phyloP scores from a whole-genome alignment of 2,113 vertebrate species.

The Pachypanchax playfairii region DNA sequence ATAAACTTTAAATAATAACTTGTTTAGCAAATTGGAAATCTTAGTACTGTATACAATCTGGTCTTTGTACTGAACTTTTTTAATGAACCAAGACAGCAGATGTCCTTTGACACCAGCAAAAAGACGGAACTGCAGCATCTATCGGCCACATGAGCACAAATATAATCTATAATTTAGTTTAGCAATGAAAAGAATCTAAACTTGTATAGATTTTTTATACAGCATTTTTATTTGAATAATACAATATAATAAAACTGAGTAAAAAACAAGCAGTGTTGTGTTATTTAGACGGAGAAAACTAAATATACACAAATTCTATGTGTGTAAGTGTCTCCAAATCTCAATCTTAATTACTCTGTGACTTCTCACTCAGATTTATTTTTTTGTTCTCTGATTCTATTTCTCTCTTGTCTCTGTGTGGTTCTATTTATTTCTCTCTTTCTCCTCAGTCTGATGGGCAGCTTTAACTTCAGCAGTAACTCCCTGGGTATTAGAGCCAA shows the following conservation, averaged over 20 bases:
- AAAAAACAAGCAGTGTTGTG: not conserved
- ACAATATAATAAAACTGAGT: not conserved
- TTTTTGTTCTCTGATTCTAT: not conserved
- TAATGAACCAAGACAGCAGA: too few species aligned
- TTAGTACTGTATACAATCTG: too few species aligned
- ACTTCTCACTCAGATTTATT: not conserved
- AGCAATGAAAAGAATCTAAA: not conserved
- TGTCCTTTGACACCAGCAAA: not conserved
- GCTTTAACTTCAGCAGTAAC: slow-evolving; percentile 39
- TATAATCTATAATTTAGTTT: not conserved
- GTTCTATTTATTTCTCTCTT: not conserved
- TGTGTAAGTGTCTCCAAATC: not conserved
- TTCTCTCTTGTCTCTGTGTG: not conserved
- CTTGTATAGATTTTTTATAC: not conserved
- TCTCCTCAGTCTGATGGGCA: slow-evolving; percentile 4
- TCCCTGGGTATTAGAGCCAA: slow-evolving; percentile 38
- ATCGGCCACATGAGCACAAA: not conserved
- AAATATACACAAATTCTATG: not conserved
- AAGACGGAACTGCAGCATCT: not conserved
- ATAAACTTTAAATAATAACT: too few species aligned
- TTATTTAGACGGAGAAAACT: not conserved
- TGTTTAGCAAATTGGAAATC: too few species aligned
- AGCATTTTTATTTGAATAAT: not conserved
- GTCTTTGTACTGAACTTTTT: too few species aligned
- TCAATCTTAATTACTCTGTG: not conserved